A percentile compares a stretch with the other conserved stretches of the same genome.
Conservation (phyloP, 2,113 vertebrate species). For the Glaucomys volans region DNA sequence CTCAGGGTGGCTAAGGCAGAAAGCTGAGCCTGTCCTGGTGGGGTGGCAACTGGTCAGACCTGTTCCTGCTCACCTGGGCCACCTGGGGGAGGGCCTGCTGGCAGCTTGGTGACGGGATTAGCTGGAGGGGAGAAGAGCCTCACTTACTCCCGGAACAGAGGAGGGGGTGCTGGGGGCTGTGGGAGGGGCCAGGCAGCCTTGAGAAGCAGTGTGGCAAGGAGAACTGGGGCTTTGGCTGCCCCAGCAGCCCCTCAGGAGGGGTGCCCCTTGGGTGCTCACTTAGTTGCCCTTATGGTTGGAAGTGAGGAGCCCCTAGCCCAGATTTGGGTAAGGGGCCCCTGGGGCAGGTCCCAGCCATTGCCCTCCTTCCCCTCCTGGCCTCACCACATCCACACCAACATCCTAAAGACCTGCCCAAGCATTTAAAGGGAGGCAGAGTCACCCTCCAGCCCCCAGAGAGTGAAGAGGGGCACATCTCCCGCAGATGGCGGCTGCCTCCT, state of each 20-base stretch:
- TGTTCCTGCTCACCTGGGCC: constrained; percentile 68
- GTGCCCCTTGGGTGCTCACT: not conserved
- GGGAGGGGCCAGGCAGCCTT: not conserved
- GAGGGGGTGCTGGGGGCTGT: not conserved
- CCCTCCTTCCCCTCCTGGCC: not conserved
- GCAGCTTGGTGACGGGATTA: constrained; percentile 64
- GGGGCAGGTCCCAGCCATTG: not conserved
- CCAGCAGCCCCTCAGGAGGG: not conserved
- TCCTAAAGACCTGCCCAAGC: constrained; percentile 13
- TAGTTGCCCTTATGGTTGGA: not conserved
- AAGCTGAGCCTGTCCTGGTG: constrained; percentile 66
- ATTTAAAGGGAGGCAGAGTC: not conserved
- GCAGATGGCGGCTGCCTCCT: not conserved
- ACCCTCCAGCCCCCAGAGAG: no score
- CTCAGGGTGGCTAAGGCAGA: constrained; percentile 40
- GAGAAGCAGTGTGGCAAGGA: not conserved
- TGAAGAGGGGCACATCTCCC: not conserved
- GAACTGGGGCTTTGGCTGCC: not conserved
- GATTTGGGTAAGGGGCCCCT: not conserved
- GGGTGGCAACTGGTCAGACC: constrained; percentile 78
- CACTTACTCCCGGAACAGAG: not conserved
- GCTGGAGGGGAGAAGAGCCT: constrained; percentile 36
- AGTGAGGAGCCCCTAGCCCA: not conserved
- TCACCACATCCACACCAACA: not conserved
- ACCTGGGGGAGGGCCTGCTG: constrained; percentile 37